Conservation (phyloP, 2,797 vertebrate species). For the Phoebastria nigripes region DNA sequence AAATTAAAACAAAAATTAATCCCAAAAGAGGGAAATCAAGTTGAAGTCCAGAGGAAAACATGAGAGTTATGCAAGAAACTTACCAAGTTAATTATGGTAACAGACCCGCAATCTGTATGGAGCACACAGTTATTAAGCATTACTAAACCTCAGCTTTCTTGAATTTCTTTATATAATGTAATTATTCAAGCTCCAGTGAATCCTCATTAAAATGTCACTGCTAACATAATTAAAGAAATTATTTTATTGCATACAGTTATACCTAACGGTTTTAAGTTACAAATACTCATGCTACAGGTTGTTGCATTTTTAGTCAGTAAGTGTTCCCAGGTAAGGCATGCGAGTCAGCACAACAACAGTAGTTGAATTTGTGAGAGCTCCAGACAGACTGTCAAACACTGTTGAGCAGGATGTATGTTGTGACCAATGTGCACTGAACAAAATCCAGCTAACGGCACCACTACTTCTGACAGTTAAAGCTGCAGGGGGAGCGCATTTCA, state of each 20-base stretch:
- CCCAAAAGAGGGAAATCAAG: not conserved
- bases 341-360: not conserved
- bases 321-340: not conserved
- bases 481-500: not conserved
- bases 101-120: not conserved
- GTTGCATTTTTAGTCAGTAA: not conserved
- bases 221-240: not conserved
- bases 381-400: conserved; percentile 26
- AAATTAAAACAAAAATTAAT: not conserved
- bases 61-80: not conserved
- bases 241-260: not conserved
- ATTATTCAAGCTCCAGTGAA: conserved; percentile 19
- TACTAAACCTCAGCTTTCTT: conserved; percentile 5
- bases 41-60: not conserved
- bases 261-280: not conserved
- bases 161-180: conserved; percentile 16
- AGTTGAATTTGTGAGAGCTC: not conserved
- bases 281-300: not conserved
- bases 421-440: not conserved
- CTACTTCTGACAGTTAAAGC: not conserved
- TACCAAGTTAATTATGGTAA: not conserved
- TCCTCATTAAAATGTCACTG: not conserved
- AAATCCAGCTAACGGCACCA: conserved; percentile 28
- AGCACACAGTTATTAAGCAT: not conserved
- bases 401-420: not conserved